Conservation (phyloP, 53 echinoderm and acorn worm genomes). For the Echinarachnius parma region DNA sequence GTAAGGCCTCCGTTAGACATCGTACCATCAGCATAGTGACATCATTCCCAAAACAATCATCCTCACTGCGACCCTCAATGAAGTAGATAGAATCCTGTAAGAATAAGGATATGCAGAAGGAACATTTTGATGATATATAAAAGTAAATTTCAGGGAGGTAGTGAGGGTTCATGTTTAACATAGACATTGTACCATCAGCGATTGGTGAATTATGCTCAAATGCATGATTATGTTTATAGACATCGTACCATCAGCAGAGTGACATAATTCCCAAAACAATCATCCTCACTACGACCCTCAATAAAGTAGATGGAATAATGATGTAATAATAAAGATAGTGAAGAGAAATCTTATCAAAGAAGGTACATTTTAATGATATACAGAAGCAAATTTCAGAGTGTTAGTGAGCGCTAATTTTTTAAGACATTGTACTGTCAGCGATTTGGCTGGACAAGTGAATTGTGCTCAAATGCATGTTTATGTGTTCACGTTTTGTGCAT, state of each 20-base stretch:
- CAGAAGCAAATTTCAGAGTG: no score
- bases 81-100: slow-evolving; percentile 81
- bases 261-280: slow-evolving; percentile 26
- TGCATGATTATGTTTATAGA: no score
- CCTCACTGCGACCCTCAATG: slow-evolving; percentile 68
- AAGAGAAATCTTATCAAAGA: no score
- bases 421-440: no score
- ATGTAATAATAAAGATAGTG: slow-evolving; percentile 50
- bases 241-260: slow-evolving; percentile 80
- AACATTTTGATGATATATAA: background rate
- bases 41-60: slow-evolving; percentile 22
- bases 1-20: slow-evolving; percentile 82
- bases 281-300: slow-evolving; percentile 65
- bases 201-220: no score
- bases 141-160: no score
- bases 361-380: background rate
- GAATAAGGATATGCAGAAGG: slow-evolving; percentile 5
- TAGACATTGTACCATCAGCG: no score
- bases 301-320: slow-evolving; percentile 83
- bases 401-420: no score
- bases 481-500: slow-evolving; percentile 79
- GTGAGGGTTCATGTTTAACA: no score
- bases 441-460: no score
- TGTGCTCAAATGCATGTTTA: no score
- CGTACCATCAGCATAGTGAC: slow-evolving; percentile 76